Percentiles rank a stretch among this genome's conserved stretches.
phyloP scores from a whole-genome alignment of 2,888 invertebrate genomes.

The Brenthis ino region DNA sequence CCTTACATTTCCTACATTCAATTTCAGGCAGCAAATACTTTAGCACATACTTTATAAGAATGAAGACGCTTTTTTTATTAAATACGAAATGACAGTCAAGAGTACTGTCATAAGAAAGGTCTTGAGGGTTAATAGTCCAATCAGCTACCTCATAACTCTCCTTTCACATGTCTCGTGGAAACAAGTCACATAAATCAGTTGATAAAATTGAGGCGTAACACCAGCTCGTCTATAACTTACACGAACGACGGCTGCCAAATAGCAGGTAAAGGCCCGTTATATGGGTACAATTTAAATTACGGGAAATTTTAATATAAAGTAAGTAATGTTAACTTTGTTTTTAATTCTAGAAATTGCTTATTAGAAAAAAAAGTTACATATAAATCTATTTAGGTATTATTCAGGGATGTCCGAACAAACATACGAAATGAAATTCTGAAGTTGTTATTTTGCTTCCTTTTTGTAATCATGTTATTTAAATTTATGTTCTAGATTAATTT shows the following conservation, averaged over 20 bases:
- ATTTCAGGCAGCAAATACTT: too few relatives aligned
- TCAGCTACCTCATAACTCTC: slow-evolving; percentile 16
- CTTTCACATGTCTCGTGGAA: slow-evolving; percentile 18
- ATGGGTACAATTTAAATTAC: background rate
- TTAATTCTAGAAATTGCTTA: too few relatives aligned
- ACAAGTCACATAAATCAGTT: slow-evolving; percentile 27
- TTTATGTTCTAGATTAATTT: too few relatives aligned
- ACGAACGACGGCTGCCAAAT: slow-evolving; percentile 8
- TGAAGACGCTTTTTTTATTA: background rate
- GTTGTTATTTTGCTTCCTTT: too few relatives aligned
- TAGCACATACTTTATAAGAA: too few relatives aligned
- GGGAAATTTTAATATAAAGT: background rate
- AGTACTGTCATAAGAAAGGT: slow-evolving; percentile 8
- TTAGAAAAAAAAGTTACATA: too few relatives aligned
- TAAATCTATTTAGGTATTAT: too few relatives aligned
- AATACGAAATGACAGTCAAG: slow-evolving; percentile 3
- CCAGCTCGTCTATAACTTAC: slow-evolving; percentile 23
- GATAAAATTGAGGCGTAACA: slow-evolving; percentile 24
- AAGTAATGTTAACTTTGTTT: background rate
- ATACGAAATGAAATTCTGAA: too few relatives aligned
- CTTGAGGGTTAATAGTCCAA: slow-evolving; percentile 12
- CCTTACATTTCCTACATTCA: too few relatives aligned
- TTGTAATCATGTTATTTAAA: too few relatives aligned
- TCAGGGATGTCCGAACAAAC: too few relatives aligned
- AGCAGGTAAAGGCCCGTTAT: slow-evolving; percentile 3